Evolutionary conservation across 2,113 vertebrate genomes (phyloP), one percentile per base, ranked within the genome.

Genomic region (Megaleporinus macrocephalus): DNA sequence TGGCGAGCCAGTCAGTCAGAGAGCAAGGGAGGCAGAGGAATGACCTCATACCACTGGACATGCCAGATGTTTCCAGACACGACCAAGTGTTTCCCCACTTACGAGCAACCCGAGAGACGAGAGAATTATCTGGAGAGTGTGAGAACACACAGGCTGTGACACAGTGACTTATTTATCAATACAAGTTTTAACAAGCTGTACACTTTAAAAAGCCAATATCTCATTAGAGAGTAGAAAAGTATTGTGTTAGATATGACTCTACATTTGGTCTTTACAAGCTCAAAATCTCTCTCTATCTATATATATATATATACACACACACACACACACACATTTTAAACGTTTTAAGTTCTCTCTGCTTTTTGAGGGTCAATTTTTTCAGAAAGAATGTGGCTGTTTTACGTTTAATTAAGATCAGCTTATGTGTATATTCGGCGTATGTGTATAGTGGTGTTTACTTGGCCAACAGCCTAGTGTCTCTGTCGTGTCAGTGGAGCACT

Each of bases 11-110:
- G 72, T 73, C 51, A 71, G 73, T 78, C 62, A 76, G 70, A 81
- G 66, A 80, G 55, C 70, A 47, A 29, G 73, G 24, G 57, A 74
- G 62, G 66, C n/a, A 75, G 72, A 83, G 33, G 33, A 49, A 86
- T 88, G 87, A 89, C 79, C 80, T 88, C 82, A 89, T 85, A 29
- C 68, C 59, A 33, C 57, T 71, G 69, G 62, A 73, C 80, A 68
- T 33, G 78, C 84, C 87, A 88, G 87, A 88, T 88, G 89, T 89
- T 86, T 87, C 89, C 86, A 90, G 84, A 81, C 84, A 55, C 70
- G 79, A 81, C 85, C 57, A 79, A 84, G 73, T 81, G 82, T 79
- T 85, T 88, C 77, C 79, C 79, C 30, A 62, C 73, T 77, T 77
- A 78, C 66, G 70, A 84, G 72, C 70, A 84, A 68, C n/a, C 57